Conservation (phyloP, 1,140 invertebrate species). For the Streblospio benedicti region DNA sequence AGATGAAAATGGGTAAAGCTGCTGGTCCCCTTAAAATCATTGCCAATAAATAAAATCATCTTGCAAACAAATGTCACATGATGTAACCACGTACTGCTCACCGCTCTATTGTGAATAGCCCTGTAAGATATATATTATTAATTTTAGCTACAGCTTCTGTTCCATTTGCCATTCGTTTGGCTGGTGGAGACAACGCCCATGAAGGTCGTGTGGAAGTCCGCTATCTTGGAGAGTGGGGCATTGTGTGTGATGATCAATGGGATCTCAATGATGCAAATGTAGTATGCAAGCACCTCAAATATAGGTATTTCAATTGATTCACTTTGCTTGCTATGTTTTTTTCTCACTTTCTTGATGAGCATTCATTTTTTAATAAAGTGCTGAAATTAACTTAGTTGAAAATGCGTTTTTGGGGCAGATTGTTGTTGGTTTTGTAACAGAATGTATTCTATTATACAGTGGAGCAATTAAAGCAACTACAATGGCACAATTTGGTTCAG, state of each 20-base stretch:
- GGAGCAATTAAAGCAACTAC: constrained; percentile 14
- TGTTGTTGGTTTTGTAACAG: too few relatives aligned
- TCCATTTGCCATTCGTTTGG: constrained; percentile 9
- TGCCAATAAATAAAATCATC: too few relatives aligned
- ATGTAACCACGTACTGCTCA: too few relatives aligned
- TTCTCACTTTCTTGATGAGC: background rate
- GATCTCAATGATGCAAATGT: constrained; percentile 31
- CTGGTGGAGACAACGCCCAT: constrained; percentile 10
- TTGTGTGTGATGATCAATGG: constrained; percentile 37
- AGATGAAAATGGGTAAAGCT: too few relatives aligned
- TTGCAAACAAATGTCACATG: too few relatives aligned
- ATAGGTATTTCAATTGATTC: constrained; percentile 18
- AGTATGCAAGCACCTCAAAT: constrained; percentile 35
- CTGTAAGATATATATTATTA: too few relatives aligned
- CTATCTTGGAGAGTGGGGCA: constrained; percentile 28
- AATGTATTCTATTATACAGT: too few relatives aligned
- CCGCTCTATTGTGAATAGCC: too few relatives aligned
- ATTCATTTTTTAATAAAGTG: background rate
- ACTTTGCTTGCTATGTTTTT: background rate
- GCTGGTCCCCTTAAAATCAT: too few relatives aligned
- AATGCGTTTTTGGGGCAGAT: too few relatives aligned
- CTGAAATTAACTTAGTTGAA: too few relatives aligned
- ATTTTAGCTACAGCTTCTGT: too few relatives aligned
- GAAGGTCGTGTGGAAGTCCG: constrained; percentile 31
- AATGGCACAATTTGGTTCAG: constrained; percentile 47